phyloP scores from a whole-genome alignment of 2,113 vertebrate genomes.

The Protobothrops flavoviridis region DNA sequence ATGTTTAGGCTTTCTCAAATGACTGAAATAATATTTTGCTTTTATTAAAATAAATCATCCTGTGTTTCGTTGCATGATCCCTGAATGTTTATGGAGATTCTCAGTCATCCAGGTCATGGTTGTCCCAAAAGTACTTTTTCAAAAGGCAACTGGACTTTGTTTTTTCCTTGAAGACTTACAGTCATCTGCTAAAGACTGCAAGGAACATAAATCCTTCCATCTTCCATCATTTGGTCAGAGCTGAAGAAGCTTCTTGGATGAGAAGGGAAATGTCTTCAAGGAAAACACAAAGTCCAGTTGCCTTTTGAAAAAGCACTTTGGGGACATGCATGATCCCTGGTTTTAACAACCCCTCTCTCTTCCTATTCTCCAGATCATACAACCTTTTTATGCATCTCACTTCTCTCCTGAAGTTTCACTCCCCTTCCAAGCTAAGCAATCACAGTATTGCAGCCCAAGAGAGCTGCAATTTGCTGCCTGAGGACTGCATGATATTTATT shows the following conservation, averaged over 20 bases:
- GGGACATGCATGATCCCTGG: background rate
- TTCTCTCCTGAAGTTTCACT: background rate
- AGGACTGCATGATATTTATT: background rate
- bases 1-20: background rate
- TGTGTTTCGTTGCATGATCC: background rate
- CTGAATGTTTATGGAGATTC: background rate
- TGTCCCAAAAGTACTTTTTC: no score
- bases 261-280: no score
- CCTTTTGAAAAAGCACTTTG: no score
- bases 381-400: background rate
- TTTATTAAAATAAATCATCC: background rate
- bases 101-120: no score
- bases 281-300: no score
- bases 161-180: no score
- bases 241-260: no score
- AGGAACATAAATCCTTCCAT: no score
- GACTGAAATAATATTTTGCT: background rate
- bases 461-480: background rate
- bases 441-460: background rate
- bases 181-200: no score
- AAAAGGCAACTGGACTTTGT: no score
- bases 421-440: background rate
- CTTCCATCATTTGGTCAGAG: no score
- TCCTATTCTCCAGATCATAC: background rate
- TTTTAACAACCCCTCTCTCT: background rate